Base-by-base conservation (phyloP, 2,888 invertebrate species). In the Polydrusus cervinus region DNA sequence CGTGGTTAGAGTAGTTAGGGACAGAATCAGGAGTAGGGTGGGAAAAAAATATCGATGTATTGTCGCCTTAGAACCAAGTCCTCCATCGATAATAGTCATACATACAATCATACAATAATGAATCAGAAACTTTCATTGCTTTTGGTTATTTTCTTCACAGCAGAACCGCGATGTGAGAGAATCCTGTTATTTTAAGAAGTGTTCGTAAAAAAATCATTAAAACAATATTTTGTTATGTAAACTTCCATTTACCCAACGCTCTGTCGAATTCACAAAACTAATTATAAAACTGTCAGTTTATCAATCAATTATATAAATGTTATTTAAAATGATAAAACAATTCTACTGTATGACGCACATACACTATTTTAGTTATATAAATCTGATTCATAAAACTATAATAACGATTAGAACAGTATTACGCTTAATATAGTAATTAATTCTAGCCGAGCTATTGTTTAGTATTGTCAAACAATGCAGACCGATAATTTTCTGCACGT, bases 391-490 rank as follows among this genome's bases (percentile, higher is more conserved):
- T 51, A 60, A 3, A 34, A 45, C 34, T 16, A 61, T 57, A 70
- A 70, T 51, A 70, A 7, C 51, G 64, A 55, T 64, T 64, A 53
- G 18, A 20, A 47, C 3, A 40, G 53, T 25, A 40, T 55, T 64
- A 14, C 43, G 55, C 55, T 16, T 64, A 64, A 64, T 71, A 55
- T 45, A 71, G 71, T 64, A 64, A 71, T 71, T 71, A 71, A 71
- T 71, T 53, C 55, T 51, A 25, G 64, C 43, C 53, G n/a, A 66
- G 66, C 53, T 40, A 66, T 66, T 40, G 61, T 55, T 38, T 34
- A 14, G 30, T 64, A 71, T 64, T 38, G 71, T 16, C 30, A 43
- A 71, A 64, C 72, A 72, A 66, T 72, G 65, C 66, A 49, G 18
- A 53, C 45, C 62, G 66, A 60, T 72, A 66, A 66, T 65, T 57